Evolutionary conservation across 2,113 vertebrate species (phyloP), one percentile per base, ranked within the genome.

Genomic region (Blennius ocellaris): DNA sequence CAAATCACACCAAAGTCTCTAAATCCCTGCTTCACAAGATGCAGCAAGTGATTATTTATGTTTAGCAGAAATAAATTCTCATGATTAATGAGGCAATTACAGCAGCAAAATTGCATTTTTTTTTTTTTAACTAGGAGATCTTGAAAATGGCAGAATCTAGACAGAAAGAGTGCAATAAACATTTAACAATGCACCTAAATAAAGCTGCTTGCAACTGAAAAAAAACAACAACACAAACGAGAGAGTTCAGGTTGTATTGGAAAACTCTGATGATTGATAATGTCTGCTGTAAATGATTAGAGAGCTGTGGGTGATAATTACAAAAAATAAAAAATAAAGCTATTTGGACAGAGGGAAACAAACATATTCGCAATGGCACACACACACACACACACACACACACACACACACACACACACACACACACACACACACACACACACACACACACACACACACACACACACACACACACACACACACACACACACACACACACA

Each of bases 21-120:
- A 45, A 15, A 62, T 16, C 76, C 30, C 70, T 69, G 54, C 41
- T 70, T 87, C 52, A 84, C 68, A 36, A 68, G 52, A 82, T 40
- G 55, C 38, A 53, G 61, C 54, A 58, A 15, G 54, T 55, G 80
- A 74, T 66, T 55, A 62, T 70, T 66, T 55, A 62, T 70, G 47
- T 53, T 15, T 49, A 52, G n/a, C n/a, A 60, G 39, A 57, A 69
- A 70, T 55, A 69, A 78, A 41, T 21, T 74, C 3, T 7, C 52
- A 59, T 15, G 10, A 69, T 63, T 55, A 40, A 58, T 51, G 58
- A 61, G 40, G 50, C 52, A 62, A 63, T 45, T 43, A 41, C 14
- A 67, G 36, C 40, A 56, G 12, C 48, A 36, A 61, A 30, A 30
- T 30, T 2, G 21, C 21, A 30, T 30, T 30, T 30, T 30, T 4